Evolutionary conservation across 2,113 vertebrate genomes (phyloP).

Genomic region (Lycaon pictus): DNA sequence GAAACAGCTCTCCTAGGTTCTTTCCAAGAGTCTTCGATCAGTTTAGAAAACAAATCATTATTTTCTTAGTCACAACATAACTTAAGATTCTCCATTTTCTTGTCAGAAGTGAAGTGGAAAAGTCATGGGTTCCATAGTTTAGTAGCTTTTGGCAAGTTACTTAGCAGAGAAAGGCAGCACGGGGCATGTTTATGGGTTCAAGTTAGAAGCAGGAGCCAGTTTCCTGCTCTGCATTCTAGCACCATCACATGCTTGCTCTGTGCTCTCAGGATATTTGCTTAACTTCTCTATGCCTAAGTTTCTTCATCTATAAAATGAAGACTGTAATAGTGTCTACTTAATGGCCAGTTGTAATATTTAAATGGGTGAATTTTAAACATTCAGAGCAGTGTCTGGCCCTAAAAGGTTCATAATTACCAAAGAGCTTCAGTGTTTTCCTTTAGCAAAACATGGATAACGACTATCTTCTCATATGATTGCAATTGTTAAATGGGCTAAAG

Average conservation of each 20-base stretch:
- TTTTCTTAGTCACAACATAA: background rate
- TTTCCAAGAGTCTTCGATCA: background rate
- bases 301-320: background rate
- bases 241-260: background rate
- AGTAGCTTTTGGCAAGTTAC: background rate
- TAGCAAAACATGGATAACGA: background rate
- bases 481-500: background rate
- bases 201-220: background rate
- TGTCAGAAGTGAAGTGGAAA: background rate
- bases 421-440: background rate
- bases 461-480: background rate
- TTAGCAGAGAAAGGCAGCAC: background rate
- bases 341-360: background rate
- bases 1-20: background rate
- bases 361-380: background rate
- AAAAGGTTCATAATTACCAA: background rate
- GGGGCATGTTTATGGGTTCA: background rate
- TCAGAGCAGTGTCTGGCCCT: background rate
- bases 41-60: constrained; percentile 22
- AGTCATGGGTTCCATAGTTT: background rate
- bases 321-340: background rate
- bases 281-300: background rate
- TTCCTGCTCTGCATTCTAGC: background rate
- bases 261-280: background rate
- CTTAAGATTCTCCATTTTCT: background rate